Evolutionary conservation across 2,888 invertebrate genomes (phyloP).

Genomic region (Bembecia ichneumoniformis): DNA sequence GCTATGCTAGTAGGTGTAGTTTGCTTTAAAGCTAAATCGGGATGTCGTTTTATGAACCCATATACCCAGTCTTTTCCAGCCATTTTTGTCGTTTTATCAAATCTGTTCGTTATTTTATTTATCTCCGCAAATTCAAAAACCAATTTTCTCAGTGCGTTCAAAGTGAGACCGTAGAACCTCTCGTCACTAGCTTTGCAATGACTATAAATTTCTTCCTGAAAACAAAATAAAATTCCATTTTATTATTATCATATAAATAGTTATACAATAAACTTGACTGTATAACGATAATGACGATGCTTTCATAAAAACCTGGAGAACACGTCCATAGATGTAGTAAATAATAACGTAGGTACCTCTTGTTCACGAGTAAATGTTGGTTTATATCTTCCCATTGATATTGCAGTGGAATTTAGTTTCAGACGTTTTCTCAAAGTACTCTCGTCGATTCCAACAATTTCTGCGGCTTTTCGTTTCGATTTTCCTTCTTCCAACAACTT

Average conservation of each 20-base stretch:
- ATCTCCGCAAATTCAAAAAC: constrained; percentile 1
- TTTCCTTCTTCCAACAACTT: not conserved
- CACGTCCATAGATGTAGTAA: too few species aligned
- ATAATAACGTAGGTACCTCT: too few species aligned
- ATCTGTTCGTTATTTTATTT: constrained; percentile 3
- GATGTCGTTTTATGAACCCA: constrained; percentile 4
- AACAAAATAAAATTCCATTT: not conserved
- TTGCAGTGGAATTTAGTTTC: not conserved
- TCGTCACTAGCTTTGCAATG: not conserved
- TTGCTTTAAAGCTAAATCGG: constrained; percentile 3
- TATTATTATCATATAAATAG: too few species aligned
- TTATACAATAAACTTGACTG: too few species aligned
- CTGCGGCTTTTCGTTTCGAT: not conserved
- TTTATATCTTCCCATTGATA: not conserved
- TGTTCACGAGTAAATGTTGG: not conserved
- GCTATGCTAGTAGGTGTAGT: constrained; percentile 4
- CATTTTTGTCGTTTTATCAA: constrained; percentile 3
- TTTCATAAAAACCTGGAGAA: too few species aligned
- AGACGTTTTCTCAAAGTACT: not conserved
- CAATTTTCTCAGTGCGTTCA: not conserved
- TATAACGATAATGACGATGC: too few species aligned
- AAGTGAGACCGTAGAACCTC: not conserved
- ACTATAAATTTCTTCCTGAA: not conserved
- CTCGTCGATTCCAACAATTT: too few species aligned
- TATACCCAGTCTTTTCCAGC: constrained; percentile 5